Evolutionary conservation across 2,888 invertebrate species (phyloP).

Genomic region (Drosophila meridionalis): DNA sequence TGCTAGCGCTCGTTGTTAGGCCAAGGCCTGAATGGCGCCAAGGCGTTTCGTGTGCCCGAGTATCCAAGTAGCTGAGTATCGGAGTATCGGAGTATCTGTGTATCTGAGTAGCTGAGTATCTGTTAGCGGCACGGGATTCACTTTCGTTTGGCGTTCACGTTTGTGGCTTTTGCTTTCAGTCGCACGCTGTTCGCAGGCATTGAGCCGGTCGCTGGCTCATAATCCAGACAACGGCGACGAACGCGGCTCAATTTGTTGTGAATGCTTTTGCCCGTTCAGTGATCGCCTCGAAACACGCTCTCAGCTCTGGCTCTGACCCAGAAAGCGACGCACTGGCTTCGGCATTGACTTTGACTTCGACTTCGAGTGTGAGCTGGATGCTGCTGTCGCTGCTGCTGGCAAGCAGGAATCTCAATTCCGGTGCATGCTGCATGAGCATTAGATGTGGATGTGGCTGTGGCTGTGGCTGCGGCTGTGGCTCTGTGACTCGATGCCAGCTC

Average conservation of each 20-base stretch:
- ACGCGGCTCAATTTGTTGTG: constrained; percentile 55
- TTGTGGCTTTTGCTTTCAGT: constrained; percentile 67
- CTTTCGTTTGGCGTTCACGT: constrained; percentile 60
- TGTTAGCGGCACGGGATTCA: constrained; percentile 56
- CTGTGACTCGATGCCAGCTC: constrained; percentile 12
- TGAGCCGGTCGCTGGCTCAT: constrained; percentile 44
- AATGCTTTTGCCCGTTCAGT: constrained; percentile 25
- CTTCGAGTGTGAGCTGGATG: background rate
- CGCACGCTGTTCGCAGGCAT: constrained; percentile 55
- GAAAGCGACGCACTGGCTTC: constrained; percentile 12
- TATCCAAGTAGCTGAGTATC: background rate
- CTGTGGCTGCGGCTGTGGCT: constrained; percentile 15
- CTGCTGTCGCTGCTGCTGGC: constrained; percentile 1
- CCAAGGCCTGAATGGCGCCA: constrained; percentile 56
- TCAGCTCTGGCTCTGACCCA: constrained; percentile 27
- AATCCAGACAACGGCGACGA: constrained; percentile 42
- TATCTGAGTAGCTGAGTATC: background rate
- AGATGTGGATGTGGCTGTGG: constrained; percentile 33
- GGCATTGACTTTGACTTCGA: constrained; percentile 12
- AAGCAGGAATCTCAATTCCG: constrained; percentile 72
- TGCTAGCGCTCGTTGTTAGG: constrained; percentile 21
- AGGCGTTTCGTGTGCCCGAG: constrained; percentile 26
- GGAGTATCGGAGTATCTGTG: constrained; percentile 7
- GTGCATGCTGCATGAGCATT: constrained; percentile 58
- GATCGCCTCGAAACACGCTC: constrained; percentile 46